A percentile compares a stretch with the other conserved stretches of the same genome.
Evolutionary conservation across 23 tunicate species (phyloP).

Genomic region (Clavelina lepadiformis): DNA sequence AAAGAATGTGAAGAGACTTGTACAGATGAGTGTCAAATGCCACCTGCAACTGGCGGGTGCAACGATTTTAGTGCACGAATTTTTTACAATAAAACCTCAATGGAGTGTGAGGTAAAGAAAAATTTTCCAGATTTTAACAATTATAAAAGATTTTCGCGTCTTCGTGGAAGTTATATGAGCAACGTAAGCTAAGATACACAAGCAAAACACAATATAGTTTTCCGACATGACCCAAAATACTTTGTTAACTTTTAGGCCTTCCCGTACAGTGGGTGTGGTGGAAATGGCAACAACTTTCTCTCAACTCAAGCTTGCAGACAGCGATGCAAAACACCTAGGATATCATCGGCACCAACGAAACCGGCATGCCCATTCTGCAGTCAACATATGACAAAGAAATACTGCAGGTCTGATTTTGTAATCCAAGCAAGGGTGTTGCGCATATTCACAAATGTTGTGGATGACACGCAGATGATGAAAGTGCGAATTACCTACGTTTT

Average conservation of each 20-base stretch:
- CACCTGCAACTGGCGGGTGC: no score
- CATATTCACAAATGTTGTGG: neutral
- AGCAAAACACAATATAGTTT: no score
- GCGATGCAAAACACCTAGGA: neutral
- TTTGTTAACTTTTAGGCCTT: constrained; percentile 5
- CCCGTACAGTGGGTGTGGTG: constrained; percentile 8
- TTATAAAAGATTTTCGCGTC: no score
- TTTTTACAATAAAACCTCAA: no score
- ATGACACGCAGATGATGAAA: neutral
- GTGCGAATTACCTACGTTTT: constrained; percentile 6
- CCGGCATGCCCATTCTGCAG: constrained; percentile 7
- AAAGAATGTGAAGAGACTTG: constrained; percentile 5
- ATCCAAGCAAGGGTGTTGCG: neutral
- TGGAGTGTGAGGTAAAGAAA: no score
- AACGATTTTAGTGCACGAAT: no score
- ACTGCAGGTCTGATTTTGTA: constrained; percentile 12
- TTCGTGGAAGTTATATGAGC: no score
- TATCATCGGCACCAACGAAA: neutral
- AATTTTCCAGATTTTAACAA: no score
- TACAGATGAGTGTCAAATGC: no score
- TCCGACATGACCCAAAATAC: no score
- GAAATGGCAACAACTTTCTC: constrained; percentile 15
- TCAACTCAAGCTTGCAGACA: constrained; percentile 1
- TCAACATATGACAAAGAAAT: constrained; percentile 1
- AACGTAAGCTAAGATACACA: no score